These are phyloP conservation scores for Encarsia formosa DNA, from an alignment of 2,888 invertebrate species.

Conservation along the genomic window DNA sequence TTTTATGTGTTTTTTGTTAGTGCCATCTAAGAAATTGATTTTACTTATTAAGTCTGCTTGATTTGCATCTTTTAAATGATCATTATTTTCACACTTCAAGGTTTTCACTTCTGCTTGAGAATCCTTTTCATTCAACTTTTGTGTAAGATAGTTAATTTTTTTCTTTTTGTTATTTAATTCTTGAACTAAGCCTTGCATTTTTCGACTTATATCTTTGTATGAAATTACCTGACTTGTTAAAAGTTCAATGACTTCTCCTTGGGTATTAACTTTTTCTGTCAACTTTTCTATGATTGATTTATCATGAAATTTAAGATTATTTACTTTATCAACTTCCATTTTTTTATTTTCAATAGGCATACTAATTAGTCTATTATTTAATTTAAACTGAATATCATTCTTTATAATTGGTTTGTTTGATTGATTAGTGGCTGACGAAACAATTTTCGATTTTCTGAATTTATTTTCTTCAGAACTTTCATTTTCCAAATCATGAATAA, in stretches of 20 bases:
- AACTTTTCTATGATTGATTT: conserved; percentile 20
- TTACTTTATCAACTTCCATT: conserved; percentile 8
- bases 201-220: conserved; percentile 37
- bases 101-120: conserved; percentile 4
- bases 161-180: conserved; percentile 29
- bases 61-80: conserved; percentile 24
- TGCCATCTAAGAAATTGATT: conserved; percentile 38
- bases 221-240: conserved; percentile 38
- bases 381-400: conserved; percentile 21
- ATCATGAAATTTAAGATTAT: conserved; percentile 1
- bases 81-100: conserved; percentile 6
- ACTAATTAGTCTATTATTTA: conserved; percentile 8
- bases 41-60: conserved; percentile 34
- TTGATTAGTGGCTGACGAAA: no score
- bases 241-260: conserved; percentile 39
- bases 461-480: conserved; percentile 20
- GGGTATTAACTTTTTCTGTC: conserved; percentile 35
- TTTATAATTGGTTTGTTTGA: conserved; percentile 17
- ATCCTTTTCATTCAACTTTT: conserved; percentile 15
- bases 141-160: conserved; percentile 30
- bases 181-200: conserved; percentile 27
- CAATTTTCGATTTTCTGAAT: no score
- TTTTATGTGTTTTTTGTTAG: conserved; percentile 41
- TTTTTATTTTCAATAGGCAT: conserved; percentile 11
- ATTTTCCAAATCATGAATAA: conserved; percentile 37